Evolutionary conservation across 1,140 invertebrate species (phyloP).

Genomic region (Phymorhynchus buccinoides): DNA sequence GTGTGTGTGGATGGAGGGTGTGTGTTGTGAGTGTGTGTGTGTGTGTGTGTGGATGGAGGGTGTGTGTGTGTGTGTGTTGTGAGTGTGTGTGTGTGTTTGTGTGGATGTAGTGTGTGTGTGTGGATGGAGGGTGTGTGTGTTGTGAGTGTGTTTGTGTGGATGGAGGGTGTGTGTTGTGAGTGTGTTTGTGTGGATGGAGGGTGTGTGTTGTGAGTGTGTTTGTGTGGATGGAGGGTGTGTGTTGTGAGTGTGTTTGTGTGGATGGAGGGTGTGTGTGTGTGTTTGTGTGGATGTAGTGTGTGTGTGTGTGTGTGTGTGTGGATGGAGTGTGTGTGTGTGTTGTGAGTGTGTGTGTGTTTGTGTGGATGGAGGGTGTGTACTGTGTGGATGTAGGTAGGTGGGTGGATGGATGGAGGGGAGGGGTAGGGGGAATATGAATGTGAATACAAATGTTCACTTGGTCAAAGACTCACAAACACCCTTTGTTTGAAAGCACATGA

Average conservation of each 20-base stretch:
- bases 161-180: not conserved
- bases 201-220: too few relatives aligned
- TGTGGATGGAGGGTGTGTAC: too few relatives aligned
- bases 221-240: too few relatives aligned
- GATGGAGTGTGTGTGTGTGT: not conserved
- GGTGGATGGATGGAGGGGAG: too few relatives aligned
- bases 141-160: not conserved
- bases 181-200: not conserved
- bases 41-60: not conserved
- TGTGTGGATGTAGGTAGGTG: not conserved
- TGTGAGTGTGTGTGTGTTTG: not conserved
- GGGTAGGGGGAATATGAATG: not conserved
- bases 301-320: constrained; percentile 20
- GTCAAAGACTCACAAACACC: too few relatives aligned
- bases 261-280: not conserved
- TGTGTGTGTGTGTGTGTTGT: not conserved
- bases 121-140: not conserved
- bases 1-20: not conserved
- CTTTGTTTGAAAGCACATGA: too few relatives aligned
- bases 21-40: too few relatives aligned
- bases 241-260: not conserved
- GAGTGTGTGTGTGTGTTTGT: constrained; percentile 11
- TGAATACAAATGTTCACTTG: too few relatives aligned
- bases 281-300: not conserved
- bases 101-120: not conserved